Evolutionary conservation across 2,797 vertebrate species (phyloP).

Genomic region (Iguana delicatissima): DNA sequence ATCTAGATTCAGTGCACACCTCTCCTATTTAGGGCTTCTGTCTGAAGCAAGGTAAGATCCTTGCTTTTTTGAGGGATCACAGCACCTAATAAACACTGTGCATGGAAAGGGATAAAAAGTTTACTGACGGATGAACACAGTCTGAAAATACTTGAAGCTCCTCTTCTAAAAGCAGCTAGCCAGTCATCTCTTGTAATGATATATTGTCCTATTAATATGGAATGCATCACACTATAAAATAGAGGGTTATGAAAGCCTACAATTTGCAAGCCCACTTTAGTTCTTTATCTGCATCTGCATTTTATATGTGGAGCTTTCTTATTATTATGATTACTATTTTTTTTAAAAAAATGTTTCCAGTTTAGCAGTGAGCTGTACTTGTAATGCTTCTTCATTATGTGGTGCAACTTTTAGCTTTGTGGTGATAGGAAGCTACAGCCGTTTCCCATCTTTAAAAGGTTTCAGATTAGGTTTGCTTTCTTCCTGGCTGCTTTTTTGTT

Average conservation of each 20-base stretch:
- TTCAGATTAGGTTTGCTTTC: conserved; percentile 53
- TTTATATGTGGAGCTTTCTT: conserved; percentile 20
- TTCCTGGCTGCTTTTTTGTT: conserved; percentile 18
- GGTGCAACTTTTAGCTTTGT: conserved; percentile 43
- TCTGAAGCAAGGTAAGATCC: not conserved
- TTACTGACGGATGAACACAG: conserved; percentile 18
- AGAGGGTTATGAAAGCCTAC: conserved; percentile 45
- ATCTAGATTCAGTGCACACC: not conserved
- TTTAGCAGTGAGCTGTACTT: conserved; percentile 34
- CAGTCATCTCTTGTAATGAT: conserved; percentile 15
- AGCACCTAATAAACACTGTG: rapidly evolving
- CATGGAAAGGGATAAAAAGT: not conserved
- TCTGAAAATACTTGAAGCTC: conserved; percentile 21
- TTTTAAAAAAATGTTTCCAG: not conserved
- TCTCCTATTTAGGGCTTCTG: not conserved
- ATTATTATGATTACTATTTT: conserved; percentile 22
- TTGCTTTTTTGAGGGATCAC: not conserved
- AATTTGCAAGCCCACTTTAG: not conserved
- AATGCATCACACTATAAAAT: conserved; percentile 17
- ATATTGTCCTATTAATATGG: conserved; percentile 41
- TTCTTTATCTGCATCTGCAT: conserved; percentile 43
- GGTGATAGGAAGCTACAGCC: conserved; percentile 22
- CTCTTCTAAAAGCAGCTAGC: not conserved
- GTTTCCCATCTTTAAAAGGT: conserved; percentile 54
- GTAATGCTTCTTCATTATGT: conserved; percentile 50